These are phyloP conservation scores for Delichon dasypus DNA, from an alignment of 2,797 vertebrate genomes.

Conservation along the genomic window DNA sequence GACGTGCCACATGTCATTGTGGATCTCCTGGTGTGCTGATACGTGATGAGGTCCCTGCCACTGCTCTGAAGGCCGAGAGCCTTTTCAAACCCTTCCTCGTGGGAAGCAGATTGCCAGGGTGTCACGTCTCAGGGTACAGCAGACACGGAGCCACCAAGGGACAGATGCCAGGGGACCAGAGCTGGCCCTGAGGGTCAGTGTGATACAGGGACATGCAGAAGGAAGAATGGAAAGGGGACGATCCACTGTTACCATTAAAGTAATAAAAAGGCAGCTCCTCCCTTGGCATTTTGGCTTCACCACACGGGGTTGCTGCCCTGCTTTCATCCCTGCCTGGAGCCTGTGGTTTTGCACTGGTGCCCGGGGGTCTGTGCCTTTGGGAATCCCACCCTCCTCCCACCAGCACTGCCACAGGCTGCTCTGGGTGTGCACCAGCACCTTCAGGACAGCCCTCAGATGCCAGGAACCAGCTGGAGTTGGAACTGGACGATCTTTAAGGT, in stretches of 20 bases:
- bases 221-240: not conserved
- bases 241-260: not conserved
- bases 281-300: not conserved
- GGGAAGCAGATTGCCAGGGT: not conserved
- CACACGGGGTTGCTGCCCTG: fast-evolving
- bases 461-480: not conserved
- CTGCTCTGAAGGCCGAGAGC: not conserved
- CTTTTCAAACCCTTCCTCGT: not conserved
- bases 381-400: not conserved
- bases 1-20: not conserved
- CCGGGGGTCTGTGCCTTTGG: not conserved
- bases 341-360: not conserved
- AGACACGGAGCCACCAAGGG: not conserved
- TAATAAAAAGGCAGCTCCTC: not conserved
- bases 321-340: not conserved
- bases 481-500: not conserved
- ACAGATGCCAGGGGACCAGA: not conserved
- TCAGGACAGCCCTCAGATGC: not conserved
- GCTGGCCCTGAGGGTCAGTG: not conserved
- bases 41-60: fast-evolving
- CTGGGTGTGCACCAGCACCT: no score
- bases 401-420: not conserved
- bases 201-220: not conserved
- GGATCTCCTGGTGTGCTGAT: not conserved
- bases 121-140: not conserved